Evolutionary conservation across 2,888 invertebrate species (phyloP).

Genomic region (Blomia tropicalis): DNA sequence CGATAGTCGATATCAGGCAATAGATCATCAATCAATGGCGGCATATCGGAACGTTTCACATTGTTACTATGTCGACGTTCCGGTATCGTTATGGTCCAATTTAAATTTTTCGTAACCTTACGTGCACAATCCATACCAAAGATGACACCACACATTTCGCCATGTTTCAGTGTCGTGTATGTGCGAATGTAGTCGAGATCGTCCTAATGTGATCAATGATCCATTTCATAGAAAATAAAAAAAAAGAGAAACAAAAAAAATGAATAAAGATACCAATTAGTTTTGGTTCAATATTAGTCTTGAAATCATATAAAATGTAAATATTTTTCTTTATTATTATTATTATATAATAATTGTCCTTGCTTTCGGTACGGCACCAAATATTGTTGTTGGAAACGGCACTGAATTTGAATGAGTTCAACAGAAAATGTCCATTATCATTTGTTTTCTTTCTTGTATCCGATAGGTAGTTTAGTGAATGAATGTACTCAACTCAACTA

Average conservation of each 20-base stretch:
- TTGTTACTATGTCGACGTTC: constrained; percentile 3
- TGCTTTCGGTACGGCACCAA: too few relatives aligned
- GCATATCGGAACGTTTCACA: not conserved
- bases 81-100: constrained; percentile 78
- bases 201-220: too few relatives aligned
- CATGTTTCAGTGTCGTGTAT: constrained; percentile 46
- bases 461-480: not conserved
- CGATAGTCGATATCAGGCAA: not conserved
- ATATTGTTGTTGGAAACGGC: too few relatives aligned
- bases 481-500: not conserved
- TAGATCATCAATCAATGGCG: not conserved
- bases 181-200: constrained; percentile 25
- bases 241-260: not conserved
- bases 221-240: not conserved
- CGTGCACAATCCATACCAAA: constrained; percentile 82
- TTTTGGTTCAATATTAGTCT: not conserved
- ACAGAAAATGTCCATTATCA: too few relatives aligned
- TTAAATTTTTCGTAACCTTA: constrained; percentile 71
- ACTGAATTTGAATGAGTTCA: too few relatives aligned
- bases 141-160: constrained; percentile 80
- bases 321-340: too few relatives aligned
- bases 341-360: too few relatives aligned
- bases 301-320: not conserved
- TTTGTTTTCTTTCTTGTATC: not conserved
- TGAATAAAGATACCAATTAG: not conserved